phyloP scores from a whole-genome alignment of 2,888 invertebrate genomes.

The Stegophylla sp. region DNA sequence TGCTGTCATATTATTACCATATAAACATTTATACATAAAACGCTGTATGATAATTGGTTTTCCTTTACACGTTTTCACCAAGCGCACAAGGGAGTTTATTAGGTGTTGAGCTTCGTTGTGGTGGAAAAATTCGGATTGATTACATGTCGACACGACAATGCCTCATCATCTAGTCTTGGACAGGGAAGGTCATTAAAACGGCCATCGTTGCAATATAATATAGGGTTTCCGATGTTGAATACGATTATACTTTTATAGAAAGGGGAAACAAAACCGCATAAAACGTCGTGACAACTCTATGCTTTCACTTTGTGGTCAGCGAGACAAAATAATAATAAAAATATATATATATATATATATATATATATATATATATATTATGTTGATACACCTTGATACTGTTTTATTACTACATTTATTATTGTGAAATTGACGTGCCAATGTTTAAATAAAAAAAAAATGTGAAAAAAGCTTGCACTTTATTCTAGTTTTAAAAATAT shows the following conservation, averaged over 20 bases:
- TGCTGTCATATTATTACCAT: background rate
- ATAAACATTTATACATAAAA: background rate
- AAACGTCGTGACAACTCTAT: conserved; percentile 43
- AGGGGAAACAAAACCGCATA: conserved; percentile 40
- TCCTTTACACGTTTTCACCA: background rate
- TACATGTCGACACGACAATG: conserved; percentile 31
- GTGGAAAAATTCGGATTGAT: conserved; percentile 37
- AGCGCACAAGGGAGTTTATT: too few relatives aligned
- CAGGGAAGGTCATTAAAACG: conserved; percentile 23
- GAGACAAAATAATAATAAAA: conserved; percentile 16
- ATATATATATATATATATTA: conserved; percentile 1
- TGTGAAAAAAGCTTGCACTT: too few relatives aligned
- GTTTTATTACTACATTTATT: background rate
- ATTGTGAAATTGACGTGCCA: conserved; percentile 28
- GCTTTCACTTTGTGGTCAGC: conserved; percentile 43
- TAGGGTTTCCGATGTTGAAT: conserved; percentile 40
- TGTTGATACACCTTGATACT: conserved; percentile 22
- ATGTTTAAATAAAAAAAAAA: background rate
- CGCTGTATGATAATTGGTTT: background rate
- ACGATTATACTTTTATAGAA: background rate
- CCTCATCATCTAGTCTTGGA: conserved; percentile 1
- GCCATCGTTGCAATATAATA: background rate
- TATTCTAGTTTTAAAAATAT: too few relatives aligned
- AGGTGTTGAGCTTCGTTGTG: conserved; percentile 8
- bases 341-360: background rate